phyloP scores from a whole-genome alignment of 2,113 vertebrate genomes.

The Cyphomyrus discorhynchus region DNA sequence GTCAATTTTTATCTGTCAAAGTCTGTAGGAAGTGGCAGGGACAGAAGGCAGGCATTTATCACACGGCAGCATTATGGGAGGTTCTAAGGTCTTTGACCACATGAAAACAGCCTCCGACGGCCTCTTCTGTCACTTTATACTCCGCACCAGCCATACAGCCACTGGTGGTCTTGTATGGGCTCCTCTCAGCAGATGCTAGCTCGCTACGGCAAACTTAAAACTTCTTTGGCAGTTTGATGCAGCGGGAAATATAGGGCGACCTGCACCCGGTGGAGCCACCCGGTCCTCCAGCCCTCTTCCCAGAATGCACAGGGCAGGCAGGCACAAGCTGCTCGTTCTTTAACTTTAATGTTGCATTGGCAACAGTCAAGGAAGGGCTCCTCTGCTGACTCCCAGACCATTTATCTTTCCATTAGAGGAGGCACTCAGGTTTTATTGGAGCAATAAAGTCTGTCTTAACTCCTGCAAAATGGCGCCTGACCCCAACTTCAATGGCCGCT shows the following conservation, averaged over 20 bases:
- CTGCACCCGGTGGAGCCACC: not conserved
- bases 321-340: conserved; percentile 47
- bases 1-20: not conserved
- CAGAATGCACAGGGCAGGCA: conserved; percentile 13
- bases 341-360: conserved; percentile 59
- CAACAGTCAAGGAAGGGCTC: conserved; percentile 59
- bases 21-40: not conserved
- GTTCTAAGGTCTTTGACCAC: not conserved
- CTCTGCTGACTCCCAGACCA: conserved; percentile 55
- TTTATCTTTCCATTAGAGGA: conserved; percentile 70
- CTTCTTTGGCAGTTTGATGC: conserved; percentile 26
- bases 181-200: not conserved
- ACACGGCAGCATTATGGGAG: not conserved
- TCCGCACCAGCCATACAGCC: not conserved
- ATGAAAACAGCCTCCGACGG: not conserved
- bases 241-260: conserved; percentile 15
- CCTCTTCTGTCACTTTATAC: not conserved
- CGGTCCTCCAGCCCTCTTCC: conserved; percentile 18
- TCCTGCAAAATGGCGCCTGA: conserved; percentile 58
- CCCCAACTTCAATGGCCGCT: conserved; percentile 28
- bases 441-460: conserved; percentile 66
- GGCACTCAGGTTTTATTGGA: conserved; percentile 63
- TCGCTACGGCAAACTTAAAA: not conserved
- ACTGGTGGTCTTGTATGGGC: not conserved
- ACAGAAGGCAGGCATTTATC: not conserved